These are phyloP conservation scores for Pseudomugil gertrudae DNA, from an alignment of 2,797 vertebrate genomes.

Conservation along the genomic window DNA sequence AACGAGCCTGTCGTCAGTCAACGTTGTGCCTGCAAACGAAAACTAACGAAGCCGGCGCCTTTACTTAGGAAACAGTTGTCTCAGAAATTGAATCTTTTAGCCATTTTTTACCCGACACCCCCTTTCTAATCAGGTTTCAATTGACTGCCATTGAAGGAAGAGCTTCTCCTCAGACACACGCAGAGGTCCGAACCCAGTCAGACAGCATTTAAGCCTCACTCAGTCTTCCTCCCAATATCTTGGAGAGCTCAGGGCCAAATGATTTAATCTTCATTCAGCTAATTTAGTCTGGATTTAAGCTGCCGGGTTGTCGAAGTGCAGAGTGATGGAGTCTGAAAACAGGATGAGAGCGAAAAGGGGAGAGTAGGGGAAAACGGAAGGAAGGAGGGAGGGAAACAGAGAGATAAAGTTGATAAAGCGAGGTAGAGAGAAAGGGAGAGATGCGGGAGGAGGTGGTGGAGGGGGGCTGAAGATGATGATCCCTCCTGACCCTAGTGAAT, in stretches of 20 bases:
- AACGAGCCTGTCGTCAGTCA: slow-evolving; percentile 73
- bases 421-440: slow-evolving; percentile 60
- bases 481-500: slow-evolving; percentile 81
- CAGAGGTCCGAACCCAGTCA: slow-evolving; percentile 74
- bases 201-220: slow-evolving; percentile 78
- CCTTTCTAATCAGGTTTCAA: slow-evolving; percentile 79
- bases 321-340: slow-evolving; percentile 81
- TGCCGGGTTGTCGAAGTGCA: slow-evolving; percentile 80
- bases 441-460: slow-evolving; percentile 19
- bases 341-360: slow-evolving; percentile 72
- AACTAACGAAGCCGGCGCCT: slow-evolving; percentile 71
- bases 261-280: slow-evolving; percentile 85
- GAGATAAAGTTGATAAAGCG: slow-evolving; percentile 71
- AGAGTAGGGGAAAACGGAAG: slow-evolving; percentile 64
- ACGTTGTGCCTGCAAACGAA: slow-evolving; percentile 68
- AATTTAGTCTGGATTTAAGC: slow-evolving; percentile 83
- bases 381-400: slow-evolving; percentile 59
- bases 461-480: slow-evolving; percentile 75
- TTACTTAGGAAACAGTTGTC: slow-evolving; percentile 80
- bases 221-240: slow-evolving; percentile 80
- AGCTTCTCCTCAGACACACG: slow-evolving; percentile 68
- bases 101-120: slow-evolving; percentile 72
- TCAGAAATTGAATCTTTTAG: slow-evolving; percentile 77
- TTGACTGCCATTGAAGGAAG: slow-evolving; percentile 77
- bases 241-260: slow-evolving; percentile 79